Base-by-base conservation (phyloP, 1,140 invertebrate species). In the Drosophila tristis region DNA sequence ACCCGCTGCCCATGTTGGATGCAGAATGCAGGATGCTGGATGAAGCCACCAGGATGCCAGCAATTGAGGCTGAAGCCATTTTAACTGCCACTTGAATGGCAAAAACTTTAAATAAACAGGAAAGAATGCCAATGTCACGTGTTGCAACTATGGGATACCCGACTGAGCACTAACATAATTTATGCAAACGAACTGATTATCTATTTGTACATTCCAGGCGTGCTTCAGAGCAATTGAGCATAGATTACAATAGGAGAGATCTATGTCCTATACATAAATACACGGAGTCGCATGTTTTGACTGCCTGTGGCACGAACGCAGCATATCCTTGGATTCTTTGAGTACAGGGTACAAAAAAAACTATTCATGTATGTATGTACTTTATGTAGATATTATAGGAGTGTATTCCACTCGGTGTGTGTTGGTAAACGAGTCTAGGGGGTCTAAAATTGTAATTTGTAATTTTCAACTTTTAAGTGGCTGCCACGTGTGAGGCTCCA, bases 11-110 rank as follows among this genome's bases (percentile, higher is more conserved):
- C 15, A 67, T 49, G 49, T 35, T 31, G 48, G 48, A 62, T 61
- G 20, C 31, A 45, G 60, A 25, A 65, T 44, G 57, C 44, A 48
- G 47, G 54, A 48, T 74, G 67, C 55, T 76, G 81, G 77, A 73
- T 70, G 58, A 76, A 43, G 59, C 63, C 31, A 65, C 62, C 47
- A 60, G 68, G 68, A 71, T 72, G 68, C 43, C 59, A 85, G 81
- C 81, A 85, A 85, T 85, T 80, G 81, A 85, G 81, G 81, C 81
- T 85, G 81, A 86, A 86, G 77, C 81, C 81, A 86, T 85, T 85
- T 86, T 78, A 85, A 86, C 81, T 80, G 81, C 81, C 81, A 86
- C 81, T 85, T 86, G 77, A 85, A 77, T 77, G 73, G 68, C 61
- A 78, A 81, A 72, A 78, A 70, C 61, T 74, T 70, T 74, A 68